These are phyloP conservation scores for Apis cerana DNA, from an alignment of 1,140 invertebrate genomes.

Conservation along the genomic window DNA sequence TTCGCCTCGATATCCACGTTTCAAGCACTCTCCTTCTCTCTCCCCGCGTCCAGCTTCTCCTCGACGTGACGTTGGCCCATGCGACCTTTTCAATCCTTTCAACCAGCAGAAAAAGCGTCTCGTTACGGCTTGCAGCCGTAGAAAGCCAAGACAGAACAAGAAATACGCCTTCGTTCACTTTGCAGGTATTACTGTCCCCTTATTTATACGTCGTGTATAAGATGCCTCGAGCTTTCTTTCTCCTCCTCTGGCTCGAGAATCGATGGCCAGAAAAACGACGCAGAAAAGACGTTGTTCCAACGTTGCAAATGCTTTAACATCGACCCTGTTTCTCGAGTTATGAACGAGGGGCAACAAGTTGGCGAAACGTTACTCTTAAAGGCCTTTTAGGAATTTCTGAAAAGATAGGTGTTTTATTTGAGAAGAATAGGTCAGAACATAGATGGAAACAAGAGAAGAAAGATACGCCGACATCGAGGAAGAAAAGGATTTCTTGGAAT, in stretches of 20 bases:
- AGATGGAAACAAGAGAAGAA: background rate
- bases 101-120: background rate
- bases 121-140: background rate
- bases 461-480: background rate
- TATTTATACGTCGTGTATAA: background rate
- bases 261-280: constrained; percentile 8
- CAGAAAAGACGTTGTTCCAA: background rate
- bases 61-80: background rate
- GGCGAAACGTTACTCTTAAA: background rate
- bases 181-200: constrained; percentile 13
- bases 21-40: background rate
- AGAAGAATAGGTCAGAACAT: no score
- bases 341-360: constrained; percentile 10
- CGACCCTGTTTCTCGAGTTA: background rate
- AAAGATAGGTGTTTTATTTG: background rate
- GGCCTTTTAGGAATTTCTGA: background rate
- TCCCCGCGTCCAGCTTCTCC: background rate
- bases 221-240: background rate
- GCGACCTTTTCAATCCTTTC: background rate
- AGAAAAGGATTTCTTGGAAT: background rate
- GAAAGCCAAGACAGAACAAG: background rate
- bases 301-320: background rate
- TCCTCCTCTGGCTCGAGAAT: background rate
- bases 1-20: background rate
- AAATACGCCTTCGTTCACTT: background rate